Percentiles rank a stretch among this genome's conserved stretches.
Evolutionary conservation across 2,113 vertebrate genomes (phyloP).

Genomic region (Pterocles orientalis): DNA sequence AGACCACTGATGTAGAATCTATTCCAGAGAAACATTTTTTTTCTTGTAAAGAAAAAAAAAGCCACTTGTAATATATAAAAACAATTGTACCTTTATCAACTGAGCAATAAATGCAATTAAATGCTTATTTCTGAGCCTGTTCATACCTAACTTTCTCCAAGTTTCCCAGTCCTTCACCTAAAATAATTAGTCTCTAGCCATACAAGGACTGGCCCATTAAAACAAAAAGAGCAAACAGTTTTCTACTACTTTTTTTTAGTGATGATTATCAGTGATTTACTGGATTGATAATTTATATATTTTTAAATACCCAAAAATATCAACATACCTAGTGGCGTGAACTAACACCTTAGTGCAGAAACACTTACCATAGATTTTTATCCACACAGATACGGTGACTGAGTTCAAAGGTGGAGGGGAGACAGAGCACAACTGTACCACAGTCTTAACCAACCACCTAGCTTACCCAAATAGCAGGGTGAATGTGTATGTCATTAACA

Average conservation of each 20-base stretch:
- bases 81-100: neutral
- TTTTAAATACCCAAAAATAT: neutral
- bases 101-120: neutral
- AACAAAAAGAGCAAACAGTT: neutral
- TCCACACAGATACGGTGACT: neutral
- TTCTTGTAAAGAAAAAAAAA: neutral
- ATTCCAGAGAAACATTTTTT: neutral
- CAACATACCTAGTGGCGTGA: neutral
- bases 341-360: neutral
- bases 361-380: neutral
- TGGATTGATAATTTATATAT: neutral
- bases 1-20: neutral
- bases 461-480: neutral
- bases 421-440: neutral
- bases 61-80: neutral
- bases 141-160: neutral
- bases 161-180: neutral
- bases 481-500: neutral
- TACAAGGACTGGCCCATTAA: neutral
- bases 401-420: neutral
- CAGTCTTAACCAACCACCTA: neutral
- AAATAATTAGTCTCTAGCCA: neutral
- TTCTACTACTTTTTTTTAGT: neutral
- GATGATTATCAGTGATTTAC: neutral
- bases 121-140: neutral